phyloP scores from a whole-genome alignment of 2,797 vertebrate species.

The Amblyraja radiata region DNA sequence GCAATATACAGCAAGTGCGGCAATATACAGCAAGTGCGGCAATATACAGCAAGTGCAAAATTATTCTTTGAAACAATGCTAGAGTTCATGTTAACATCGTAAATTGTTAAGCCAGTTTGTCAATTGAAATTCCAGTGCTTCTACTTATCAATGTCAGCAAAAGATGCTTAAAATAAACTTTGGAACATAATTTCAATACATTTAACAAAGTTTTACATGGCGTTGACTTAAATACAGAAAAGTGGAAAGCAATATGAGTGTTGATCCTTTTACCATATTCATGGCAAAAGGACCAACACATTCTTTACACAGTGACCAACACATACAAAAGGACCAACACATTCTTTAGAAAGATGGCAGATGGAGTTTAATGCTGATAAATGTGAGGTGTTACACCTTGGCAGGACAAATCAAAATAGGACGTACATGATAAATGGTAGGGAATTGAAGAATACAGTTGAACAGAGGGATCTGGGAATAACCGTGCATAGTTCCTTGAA shows the following conservation, averaged over 20 bases:
- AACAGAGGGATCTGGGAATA: too few species aligned
- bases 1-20: too few species aligned
- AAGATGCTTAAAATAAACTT: background rate
- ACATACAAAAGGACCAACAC: too few species aligned
- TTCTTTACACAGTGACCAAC: too few species aligned
- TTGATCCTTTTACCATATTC: background rate
- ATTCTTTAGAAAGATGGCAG: too few species aligned
- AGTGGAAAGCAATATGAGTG: background rate
- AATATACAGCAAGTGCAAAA: background rate
- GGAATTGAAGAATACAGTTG: too few species aligned
- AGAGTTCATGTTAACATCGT: background rate
- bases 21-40: too few species aligned
- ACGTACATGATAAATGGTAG: too few species aligned
- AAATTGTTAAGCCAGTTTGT: background rate
- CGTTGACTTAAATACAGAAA: background rate
- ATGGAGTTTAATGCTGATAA: too few species aligned
- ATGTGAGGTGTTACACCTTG: too few species aligned
- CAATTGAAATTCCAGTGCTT: background rate
- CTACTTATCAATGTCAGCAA: background rate
- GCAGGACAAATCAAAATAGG: too few species aligned
- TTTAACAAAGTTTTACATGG: background rate
- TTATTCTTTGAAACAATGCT: background rate
- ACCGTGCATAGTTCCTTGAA: too few species aligned
- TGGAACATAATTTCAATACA: background rate
- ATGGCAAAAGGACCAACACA: background rate